Percentiles rank a stretch among this genome's conserved stretches.
phyloP scores from a whole-genome alignment of 1,140 invertebrate genomes.

The Stegodyphus dumicola region DNA sequence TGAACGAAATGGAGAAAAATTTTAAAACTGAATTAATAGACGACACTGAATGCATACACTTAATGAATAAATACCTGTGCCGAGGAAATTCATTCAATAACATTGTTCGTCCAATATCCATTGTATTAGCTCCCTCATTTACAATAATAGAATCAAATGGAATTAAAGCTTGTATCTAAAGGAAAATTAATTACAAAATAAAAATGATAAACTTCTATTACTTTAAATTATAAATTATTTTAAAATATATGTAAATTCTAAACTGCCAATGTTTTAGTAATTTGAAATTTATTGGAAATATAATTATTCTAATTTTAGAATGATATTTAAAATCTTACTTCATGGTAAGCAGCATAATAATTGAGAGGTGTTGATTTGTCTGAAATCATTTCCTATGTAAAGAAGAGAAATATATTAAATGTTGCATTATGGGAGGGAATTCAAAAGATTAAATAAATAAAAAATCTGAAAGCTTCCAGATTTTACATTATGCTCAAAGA shows the following conservation, averaged over 20 bases:
- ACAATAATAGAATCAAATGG: conserved; percentile 86
- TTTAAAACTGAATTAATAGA: too few relatives aligned
- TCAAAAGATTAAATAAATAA: too few relatives aligned
- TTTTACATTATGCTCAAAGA: too few relatives aligned
- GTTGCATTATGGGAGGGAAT: too few relatives aligned
- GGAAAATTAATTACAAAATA: background rate
- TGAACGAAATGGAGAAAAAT: too few relatives aligned
- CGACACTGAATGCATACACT: too few relatives aligned
- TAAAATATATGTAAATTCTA: background rate
- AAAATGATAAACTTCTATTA: background rate
- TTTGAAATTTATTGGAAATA: too few relatives aligned
- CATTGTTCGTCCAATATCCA: conserved; percentile 95
- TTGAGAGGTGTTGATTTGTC: conserved; percentile 84
- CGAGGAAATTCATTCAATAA: conserved; percentile 83
- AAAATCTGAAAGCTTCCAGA: too few relatives aligned
- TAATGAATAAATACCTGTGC: conserved; percentile 76
- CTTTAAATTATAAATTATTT: background rate
- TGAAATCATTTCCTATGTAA: conserved; percentile 72
- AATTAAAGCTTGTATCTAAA: conserved; percentile 66
- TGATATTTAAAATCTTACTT: conserved; percentile 67
- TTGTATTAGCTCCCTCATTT: conserved; percentile 98
- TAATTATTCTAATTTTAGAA: too few relatives aligned
- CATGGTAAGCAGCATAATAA: conserved; percentile 91
- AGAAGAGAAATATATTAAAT: too few relatives aligned
- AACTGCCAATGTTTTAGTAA: background rate